A percentile compares a stretch with the other conserved stretches of the same genome.
Evolutionary conservation across 2,113 vertebrate genomes (phyloP).

Genomic region (Emydura subglobosa): DNA sequence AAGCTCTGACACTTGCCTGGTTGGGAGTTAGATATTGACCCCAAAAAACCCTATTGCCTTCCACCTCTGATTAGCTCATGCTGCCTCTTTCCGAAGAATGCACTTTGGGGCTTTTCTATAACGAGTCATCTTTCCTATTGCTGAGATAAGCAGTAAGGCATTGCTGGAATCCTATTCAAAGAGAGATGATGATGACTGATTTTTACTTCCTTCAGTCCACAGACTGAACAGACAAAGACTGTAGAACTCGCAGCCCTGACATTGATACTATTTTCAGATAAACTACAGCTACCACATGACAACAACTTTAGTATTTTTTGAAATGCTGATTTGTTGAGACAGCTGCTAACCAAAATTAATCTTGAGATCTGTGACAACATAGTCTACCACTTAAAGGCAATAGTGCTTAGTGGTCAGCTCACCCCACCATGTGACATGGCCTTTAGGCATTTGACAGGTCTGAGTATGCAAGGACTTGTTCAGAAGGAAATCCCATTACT

Average conservation of each 20-base stretch:
- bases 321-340: not conserved
- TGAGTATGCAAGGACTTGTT: too few species aligned
- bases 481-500: too few species aligned
- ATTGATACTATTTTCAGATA: not conserved
- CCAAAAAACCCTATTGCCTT: not conserved
- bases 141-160: not conserved
- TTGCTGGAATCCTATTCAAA: not conserved
- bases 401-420: too few species aligned
- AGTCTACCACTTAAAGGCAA: too few species aligned
- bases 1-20: rapidly evolving
- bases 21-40: not conserved
- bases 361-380: not conserved
- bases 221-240: not conserved
- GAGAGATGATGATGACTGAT: not conserved
- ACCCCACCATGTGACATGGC: too few species aligned
- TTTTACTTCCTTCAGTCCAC: too few species aligned
- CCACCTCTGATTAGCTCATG: not conserved
- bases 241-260: not conserved
- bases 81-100: not conserved
- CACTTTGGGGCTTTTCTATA: not conserved
- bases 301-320: not conserved
- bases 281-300: not conserved
- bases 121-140: not conserved
- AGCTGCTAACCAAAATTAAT: not conserved
- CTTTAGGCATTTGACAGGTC: too few species aligned